Base-by-base conservation (phyloP, 2,113 vertebrate genomes). In the Forbesichthys papilliferus region DNA sequence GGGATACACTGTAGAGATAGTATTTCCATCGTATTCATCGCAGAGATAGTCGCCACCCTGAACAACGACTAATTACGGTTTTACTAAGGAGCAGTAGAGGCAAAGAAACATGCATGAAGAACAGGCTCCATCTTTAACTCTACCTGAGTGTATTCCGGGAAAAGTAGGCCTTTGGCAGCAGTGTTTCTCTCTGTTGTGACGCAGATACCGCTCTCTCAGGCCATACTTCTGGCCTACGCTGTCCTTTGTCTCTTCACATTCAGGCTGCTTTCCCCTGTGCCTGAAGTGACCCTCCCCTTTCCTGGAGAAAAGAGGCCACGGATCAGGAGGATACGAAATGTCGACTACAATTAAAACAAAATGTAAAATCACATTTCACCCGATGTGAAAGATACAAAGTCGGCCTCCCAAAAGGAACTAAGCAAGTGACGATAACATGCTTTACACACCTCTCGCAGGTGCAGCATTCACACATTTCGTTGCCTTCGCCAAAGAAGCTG, bases 401-500 rank as follows among this genome's bases (percentile, higher is more conserved):
- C 36, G 7, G 5, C 7, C 36, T 42, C 4, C 4, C 36, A 42
- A 42, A 42, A 8, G 53, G 53, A 3, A 13, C 4, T 0, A 3
- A 9, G 53, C 53, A 13, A 16, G 14, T 4, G 53, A 42, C 36
- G 7, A 42, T 42, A 42, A 42, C 20, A 57, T 57, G 64, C 9
- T 56, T 7, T 72, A 83, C 91, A 81, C 81, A 98, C 96, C 94
- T 96, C 86, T 98, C 96, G 33, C 96, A 98, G 54, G 96, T 98
- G 90, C 93, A 88, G 89, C 96, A 97, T 87, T 97, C 96, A 62
- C 96, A 98, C 91, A 95, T 93, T 84, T 98, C 96, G 1, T 98
- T 98, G 79, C 95, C 92, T 81, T 98, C 96, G 0, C 96, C 95
- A 2, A 97, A 97, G 91, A 98, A 98, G 83, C 96, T 94, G 67